phyloP scores from a whole-genome alignment of 2,113 vertebrate species.

The Neodontobutis hainanensis region DNA sequence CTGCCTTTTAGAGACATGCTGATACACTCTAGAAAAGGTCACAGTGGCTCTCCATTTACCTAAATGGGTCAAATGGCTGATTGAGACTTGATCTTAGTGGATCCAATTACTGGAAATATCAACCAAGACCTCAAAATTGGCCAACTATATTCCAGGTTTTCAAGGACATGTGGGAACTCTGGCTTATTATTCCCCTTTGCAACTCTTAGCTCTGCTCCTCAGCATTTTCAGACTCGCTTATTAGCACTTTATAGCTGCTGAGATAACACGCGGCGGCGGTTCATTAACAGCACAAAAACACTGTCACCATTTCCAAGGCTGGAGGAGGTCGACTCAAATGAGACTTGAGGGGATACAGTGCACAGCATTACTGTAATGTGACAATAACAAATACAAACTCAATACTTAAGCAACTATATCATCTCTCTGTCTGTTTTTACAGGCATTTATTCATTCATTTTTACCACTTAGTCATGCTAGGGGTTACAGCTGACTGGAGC shows the following conservation, averaged over 20 bases:
- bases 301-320: conserved; percentile 33
- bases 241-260: conserved; percentile 55
- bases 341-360: not conserved
- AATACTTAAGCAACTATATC: too few species aligned
- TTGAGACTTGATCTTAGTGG: too few species aligned
- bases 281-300: conserved; percentile 55
- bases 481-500: too few species aligned
- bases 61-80: too few species aligned
- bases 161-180: not conserved
- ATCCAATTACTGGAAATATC: too few species aligned
- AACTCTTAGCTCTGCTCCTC: not conserved
- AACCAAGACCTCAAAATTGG: too few species aligned
- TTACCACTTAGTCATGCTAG: too few species aligned
- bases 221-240: conserved; percentile 49
- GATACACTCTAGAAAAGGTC: not conserved
- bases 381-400: not conserved
- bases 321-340: not conserved
- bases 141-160: not conserved
- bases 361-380: not conserved
- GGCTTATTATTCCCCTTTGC: not conserved
- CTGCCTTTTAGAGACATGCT: not conserved
- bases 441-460: too few species aligned
- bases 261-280: conserved; percentile 46
- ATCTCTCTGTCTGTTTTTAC: too few species aligned
- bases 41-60: not conserved